Evolutionary conservation across 2,888 invertebrate genomes (phyloP).

Genomic region (Arctia plantaginis): DNA sequence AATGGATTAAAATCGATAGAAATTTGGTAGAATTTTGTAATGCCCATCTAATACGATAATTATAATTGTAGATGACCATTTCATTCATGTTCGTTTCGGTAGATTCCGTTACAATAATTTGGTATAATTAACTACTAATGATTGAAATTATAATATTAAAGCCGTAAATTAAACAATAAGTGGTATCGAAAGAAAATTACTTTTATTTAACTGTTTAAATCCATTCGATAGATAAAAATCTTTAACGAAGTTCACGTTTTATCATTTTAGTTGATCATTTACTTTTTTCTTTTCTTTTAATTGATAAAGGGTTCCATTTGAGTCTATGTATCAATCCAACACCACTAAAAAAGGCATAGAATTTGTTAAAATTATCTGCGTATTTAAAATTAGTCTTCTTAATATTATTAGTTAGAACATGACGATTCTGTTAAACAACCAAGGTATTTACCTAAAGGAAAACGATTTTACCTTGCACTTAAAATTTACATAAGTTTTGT

Average conservation of each 20-base stretch:
- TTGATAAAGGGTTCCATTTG: neutral
- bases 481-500: too few species aligned
- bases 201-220: slow-evolving; percentile 8
- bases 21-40: slow-evolving; percentile 32
- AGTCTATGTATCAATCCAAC: neutral
- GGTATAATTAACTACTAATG: slow-evolving; percentile 35
- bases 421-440: too few species aligned
- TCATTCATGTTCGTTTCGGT: slow-evolving; percentile 30
- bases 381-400: neutral
- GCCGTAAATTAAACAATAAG: slow-evolving; percentile 11
- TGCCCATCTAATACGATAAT: slow-evolving; percentile 30
- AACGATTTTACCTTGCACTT: too few species aligned
- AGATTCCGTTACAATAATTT: slow-evolving; percentile 36
- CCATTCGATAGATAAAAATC: slow-evolving; percentile 4
- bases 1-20: slow-evolving; percentile 25
- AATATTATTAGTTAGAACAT: neutral
- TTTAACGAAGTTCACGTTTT: neutral
- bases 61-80: slow-evolving; percentile 46
- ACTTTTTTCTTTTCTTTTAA: neutral
- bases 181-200: slow-evolving; percentile 3
- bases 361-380: neutral
- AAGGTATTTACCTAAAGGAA: too few species aligned
- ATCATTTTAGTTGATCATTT: neutral
- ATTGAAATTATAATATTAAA: slow-evolving; percentile 16
- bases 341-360: neutral